Percentiles rank a stretch among this genome's conserved stretches.
Evolutionary conservation across 2,888 invertebrate species (phyloP).

Genomic region (Limnephilus marmoratus): DNA sequence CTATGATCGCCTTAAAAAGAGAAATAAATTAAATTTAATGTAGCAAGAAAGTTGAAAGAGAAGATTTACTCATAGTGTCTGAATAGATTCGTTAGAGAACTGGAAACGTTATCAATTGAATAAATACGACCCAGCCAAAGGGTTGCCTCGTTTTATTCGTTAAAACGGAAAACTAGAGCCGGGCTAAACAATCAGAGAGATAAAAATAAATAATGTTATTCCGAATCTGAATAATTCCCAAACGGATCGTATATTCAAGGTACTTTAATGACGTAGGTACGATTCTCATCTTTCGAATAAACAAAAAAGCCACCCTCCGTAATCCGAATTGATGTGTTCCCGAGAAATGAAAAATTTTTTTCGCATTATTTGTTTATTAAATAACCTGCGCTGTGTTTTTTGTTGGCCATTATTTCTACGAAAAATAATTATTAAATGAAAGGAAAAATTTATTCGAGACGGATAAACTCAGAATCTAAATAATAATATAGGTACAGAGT

Average conservation of each 20-base stretch:
- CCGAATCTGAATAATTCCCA: not conserved
- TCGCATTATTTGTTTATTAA: not conserved
- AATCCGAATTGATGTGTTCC: not conserved
- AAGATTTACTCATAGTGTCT: not conserved
- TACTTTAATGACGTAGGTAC: not conserved
- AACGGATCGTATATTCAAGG: not conserved
- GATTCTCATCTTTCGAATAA: not conserved
- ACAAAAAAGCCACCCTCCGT: not conserved
- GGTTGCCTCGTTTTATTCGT: not conserved
- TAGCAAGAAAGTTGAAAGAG: not conserved
- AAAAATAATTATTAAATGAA: not conserved
- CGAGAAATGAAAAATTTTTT: not conserved
- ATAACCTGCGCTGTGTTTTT: not conserved
- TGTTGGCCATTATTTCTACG: not conserved
- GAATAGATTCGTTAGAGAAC: not conserved
- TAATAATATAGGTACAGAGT: not conserved
- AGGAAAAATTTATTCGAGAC: not conserved
- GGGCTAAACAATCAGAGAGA: not conserved
- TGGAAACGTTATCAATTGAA: not conserved
- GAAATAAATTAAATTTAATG: not conserved
- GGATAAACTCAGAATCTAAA: not conserved
- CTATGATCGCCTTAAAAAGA: not conserved
- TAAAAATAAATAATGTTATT: slow-evolving; percentile 2
- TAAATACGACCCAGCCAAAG: not conserved
- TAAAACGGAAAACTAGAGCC: not conserved